These are phyloP conservation scores for Synodontis membranacea DNA, from an alignment of 2,113 vertebrate genomes.

Conservation along the genomic window DNA sequence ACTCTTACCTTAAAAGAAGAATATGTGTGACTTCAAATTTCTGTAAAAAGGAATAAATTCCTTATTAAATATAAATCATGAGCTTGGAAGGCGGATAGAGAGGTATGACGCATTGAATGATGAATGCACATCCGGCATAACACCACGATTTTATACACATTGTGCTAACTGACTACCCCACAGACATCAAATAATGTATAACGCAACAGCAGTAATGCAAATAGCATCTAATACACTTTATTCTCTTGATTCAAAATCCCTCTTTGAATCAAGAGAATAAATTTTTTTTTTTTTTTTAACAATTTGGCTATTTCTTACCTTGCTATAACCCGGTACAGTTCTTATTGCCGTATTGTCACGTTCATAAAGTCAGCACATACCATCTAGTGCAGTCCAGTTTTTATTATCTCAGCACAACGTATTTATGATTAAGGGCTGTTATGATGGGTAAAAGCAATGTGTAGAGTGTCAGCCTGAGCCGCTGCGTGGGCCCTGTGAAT, in stretches of 20 bases:
- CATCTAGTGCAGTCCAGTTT: slow-evolving; percentile 2
- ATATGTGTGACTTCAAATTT: slow-evolving; percentile 32
- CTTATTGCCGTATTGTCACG: neutral
- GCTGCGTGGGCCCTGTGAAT: slow-evolving; percentile 56
- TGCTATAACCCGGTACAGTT: neutral
- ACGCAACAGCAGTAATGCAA: neutral
- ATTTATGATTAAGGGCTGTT: slow-evolving; percentile 30
- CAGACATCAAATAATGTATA: neutral
- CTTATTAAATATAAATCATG: neutral
- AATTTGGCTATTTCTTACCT: too few relatives aligned
- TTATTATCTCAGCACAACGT: slow-evolving; percentile 9
- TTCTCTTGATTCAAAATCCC: neutral
- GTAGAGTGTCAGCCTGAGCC: slow-evolving; percentile 40
- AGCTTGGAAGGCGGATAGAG: neutral
- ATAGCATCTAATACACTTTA: neutral
- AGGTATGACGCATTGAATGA: neutral
- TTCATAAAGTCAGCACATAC: neutral
- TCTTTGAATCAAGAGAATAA: too few relatives aligned
- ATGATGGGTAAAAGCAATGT: slow-evolving; percentile 50
- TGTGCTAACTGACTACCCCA: neutral
- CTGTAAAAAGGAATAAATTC: slow-evolving; percentile 30
- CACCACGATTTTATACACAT: neutral
- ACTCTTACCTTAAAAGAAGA: slow-evolving; percentile 67
- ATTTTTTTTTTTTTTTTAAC: neutral
- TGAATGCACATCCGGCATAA: neutral